Conservation (phyloP, 2,797 vertebrate genomes). For the Hoplostethus mediterraneus region DNA sequence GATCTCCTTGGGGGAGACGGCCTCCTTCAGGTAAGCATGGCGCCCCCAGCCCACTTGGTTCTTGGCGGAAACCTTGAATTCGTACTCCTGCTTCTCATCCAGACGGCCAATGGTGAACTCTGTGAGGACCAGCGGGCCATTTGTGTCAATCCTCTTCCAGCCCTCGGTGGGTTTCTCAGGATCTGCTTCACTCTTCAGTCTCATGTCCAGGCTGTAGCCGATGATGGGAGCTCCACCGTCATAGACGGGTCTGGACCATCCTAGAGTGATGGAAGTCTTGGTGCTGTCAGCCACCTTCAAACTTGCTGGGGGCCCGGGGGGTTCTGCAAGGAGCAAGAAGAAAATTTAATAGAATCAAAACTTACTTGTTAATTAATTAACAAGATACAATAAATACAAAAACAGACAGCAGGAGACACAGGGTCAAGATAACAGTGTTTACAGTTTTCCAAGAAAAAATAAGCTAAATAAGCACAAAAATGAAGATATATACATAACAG, state of each 20-base stretch:
- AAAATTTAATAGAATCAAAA: not conserved
- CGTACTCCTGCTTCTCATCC: slow-evolving; percentile 94
- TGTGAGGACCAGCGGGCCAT: slow-evolving; percentile 91
- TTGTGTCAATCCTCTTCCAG: slow-evolving; percentile 95
- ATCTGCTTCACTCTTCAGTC: slow-evolving; percentile 90
- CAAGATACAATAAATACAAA: too few relatives aligned
- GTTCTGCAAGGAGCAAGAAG: slow-evolving; percentile 84
- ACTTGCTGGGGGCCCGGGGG: slow-evolving; percentile 94
- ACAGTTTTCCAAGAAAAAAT: not conserved
- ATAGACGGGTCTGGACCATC: slow-evolving; percentile 95
- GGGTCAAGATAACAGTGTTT: too few relatives aligned
- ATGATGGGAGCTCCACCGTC: slow-evolving; percentile 98
- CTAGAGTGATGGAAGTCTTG: slow-evolving; percentile 92
- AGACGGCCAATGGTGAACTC: slow-evolving; percentile 93
- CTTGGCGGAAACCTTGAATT: slow-evolving; percentile 96
- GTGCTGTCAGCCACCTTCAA: slow-evolving; percentile 97
- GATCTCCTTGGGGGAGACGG: slow-evolving; percentile 94
- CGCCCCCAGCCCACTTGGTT: slow-evolving; percentile 98
- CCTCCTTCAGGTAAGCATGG: slow-evolving; percentile 95
- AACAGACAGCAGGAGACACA: too few relatives aligned
- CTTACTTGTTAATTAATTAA: too few relatives aligned
- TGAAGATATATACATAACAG: not conserved
- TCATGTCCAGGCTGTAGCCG: slow-evolving; percentile 94
- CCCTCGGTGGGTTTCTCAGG: slow-evolving; percentile 88
- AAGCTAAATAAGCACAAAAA: not conserved